Evolutionary conservation across 1,140 invertebrate species (phyloP), one percentile per base, ranked within the genome.

Genomic region (Leucophenga varia): DNA sequence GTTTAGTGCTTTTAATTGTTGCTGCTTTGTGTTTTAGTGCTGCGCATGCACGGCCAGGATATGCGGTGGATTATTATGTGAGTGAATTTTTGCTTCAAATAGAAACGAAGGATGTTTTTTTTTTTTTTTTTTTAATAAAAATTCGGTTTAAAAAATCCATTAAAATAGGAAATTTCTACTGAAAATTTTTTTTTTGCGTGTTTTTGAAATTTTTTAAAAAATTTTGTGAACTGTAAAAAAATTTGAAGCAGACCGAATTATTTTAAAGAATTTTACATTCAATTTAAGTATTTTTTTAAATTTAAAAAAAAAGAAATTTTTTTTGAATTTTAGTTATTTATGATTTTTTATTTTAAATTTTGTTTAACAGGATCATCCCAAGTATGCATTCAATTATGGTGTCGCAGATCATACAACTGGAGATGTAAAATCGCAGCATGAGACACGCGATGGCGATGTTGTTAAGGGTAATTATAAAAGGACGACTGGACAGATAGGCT

Each of bases 371-470:
- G 71, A 75, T 45, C 76, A 79, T 63, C 79, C 80, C 3, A 79
- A 80, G 56, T 81, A 81, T 54, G 75, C 74, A 46, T 81, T 77
- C 52, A 76, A 77, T n/a, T 82, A 82, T 52, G 77, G 77, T 17
- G 79, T 82, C 9, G 67, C 77, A 5, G 80, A 82, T 63, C 64
- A 75, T 14, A 64, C 76, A 12, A 81, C 79, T 10, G 79, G 79
- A 3, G 79, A 80, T 56, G 71, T 76, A 3, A 80, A 80, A 47
- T 76, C 59, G 9, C 79, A 80, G 55, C 72, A 76, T 16, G 79
- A 80, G 55, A 75, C 74, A 0, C 73, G 79, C 9, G 77, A 80
- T 56, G 79, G 79, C 2, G 79, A 80, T 59, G 67, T 75, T 7
- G 79, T 81, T 12, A 76, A 78, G 56, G 80, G 80, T 59, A 75